Evolutionary conservation across 1,140 invertebrate genomes (phyloP).

Genomic region (Acromyrmex charruanus): DNA sequence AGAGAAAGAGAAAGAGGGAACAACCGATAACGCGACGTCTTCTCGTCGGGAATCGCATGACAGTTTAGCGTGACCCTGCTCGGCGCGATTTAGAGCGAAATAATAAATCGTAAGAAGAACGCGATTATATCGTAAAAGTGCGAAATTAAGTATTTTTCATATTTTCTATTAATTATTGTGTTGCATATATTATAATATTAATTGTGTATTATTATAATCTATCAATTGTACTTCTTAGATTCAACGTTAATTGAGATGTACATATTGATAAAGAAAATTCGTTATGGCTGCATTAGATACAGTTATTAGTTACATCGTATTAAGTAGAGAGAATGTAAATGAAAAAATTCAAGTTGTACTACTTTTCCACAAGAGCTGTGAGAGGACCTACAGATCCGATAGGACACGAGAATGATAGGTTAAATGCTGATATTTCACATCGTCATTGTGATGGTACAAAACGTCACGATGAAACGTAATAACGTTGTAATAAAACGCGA

Average conservation of each 20-base stretch:
- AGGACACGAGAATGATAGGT: constrained; percentile 34
- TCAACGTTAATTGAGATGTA: neutral
- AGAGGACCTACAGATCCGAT: neutral
- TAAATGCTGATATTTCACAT: constrained; percentile 60
- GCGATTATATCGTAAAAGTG: constrained; percentile 2
- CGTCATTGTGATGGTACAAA: constrained; percentile 60
- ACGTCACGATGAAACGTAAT: constrained; percentile 62
- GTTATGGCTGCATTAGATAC: neutral
- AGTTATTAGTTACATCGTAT: neutral
- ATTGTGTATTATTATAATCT: constrained; percentile 10
- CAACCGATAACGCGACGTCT: constrained; percentile 55
- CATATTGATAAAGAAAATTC: neutral
- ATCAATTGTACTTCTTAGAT: neutral
- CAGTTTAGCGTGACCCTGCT: constrained; percentile 49
- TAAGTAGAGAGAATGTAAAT: neutral
- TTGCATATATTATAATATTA: neutral
- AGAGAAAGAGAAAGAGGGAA: neutral
- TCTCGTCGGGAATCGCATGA: constrained; percentile 48
- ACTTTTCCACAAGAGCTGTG: constrained; percentile 15
- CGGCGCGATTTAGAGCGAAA: constrained; percentile 38
- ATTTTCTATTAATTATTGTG: neutral
- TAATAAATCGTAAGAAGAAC: constrained; percentile 19
- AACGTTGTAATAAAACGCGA: constrained; percentile 63
- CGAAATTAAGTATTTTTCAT: neutral
- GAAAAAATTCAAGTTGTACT: constrained; percentile 9